Percentiles rank a stretch among this genome's conserved stretches.
Evolutionary conservation across 2,888 invertebrate genomes (phyloP).

Genomic region (Caenorhabditis sp.): DNA sequence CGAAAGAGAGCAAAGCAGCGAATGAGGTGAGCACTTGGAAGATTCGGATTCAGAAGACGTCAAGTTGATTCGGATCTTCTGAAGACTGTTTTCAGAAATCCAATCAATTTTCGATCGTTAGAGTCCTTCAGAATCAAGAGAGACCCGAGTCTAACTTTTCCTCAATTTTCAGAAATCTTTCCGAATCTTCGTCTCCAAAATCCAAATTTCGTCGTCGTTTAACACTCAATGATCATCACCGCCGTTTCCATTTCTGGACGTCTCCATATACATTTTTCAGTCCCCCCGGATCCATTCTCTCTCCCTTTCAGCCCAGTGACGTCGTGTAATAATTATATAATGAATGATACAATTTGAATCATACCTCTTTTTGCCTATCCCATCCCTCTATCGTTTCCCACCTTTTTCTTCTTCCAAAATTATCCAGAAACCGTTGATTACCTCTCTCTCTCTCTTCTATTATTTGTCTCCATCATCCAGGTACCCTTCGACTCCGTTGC

Average conservation of each 20-base stretch:
- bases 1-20: constrained; percentile 42
- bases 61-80: too few species aligned
- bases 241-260: constrained; percentile 5
- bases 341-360: not conserved
- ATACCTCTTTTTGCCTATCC: constrained; percentile 21
- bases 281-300: not conserved
- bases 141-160: too few species aligned
- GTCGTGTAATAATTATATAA: constrained; percentile 55
- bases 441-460: constrained; percentile 10
- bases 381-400: not conserved
- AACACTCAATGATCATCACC: constrained; percentile 40
- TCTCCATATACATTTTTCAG: not conserved
- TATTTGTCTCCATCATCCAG: constrained; percentile 24
- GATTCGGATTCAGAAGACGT: not conserved
- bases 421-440: constrained; percentile 53
- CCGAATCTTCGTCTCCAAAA: constrained; percentile 12
- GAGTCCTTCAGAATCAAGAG: too few species aligned
- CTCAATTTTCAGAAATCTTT: constrained; percentile 42
- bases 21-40: constrained; percentile 24
- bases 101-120: too few species aligned
- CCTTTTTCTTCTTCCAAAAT: constrained; percentile 11
- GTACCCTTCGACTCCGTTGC: constrained; percentile 1
- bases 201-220: too few species aligned
- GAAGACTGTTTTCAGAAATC: too few species aligned
- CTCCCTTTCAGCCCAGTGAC: constrained; percentile 48